Conservation (phyloP, 92 coral and sea anemone genomes). For the Actinernus sp. region DNA sequence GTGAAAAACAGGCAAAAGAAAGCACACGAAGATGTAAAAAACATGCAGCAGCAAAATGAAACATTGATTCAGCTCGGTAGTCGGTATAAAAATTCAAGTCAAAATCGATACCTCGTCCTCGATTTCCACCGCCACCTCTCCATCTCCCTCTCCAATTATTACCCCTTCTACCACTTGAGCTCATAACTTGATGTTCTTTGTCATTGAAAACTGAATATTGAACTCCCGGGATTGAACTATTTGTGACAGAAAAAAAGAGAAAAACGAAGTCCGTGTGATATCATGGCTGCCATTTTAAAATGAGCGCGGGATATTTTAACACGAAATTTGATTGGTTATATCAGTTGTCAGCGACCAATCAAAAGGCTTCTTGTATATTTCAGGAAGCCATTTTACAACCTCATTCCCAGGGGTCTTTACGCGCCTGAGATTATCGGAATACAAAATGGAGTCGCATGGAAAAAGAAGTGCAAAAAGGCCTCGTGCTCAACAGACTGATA, state of each 20-base stretch:
- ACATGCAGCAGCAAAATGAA: too few species aligned
- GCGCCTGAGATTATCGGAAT: too few species aligned
- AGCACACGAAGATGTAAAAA: too few species aligned
- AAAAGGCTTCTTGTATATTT: not conserved
- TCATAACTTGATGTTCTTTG: conserved; percentile 51
- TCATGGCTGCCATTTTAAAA: conserved; percentile 28
- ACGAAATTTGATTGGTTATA: conserved; percentile 13
- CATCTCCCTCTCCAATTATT: conserved; percentile 79
- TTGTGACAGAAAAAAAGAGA: not conserved
- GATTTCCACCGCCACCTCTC: conserved; percentile 41
- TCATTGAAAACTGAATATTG: too few species aligned
- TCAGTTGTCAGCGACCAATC: not conserved
- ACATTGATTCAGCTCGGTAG: too few species aligned
- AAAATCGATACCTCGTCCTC: conserved; percentile 44
- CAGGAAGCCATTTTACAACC: too few species aligned
- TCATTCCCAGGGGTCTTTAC: too few species aligned
- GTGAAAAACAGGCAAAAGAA: not conserved
- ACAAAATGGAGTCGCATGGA: conserved; percentile 3
- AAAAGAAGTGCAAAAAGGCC: conserved; percentile 38
- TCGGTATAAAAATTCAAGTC: not conserved
- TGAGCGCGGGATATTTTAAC: conserved; percentile 21
- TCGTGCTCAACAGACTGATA: conserved; percentile 14
- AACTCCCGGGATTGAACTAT: too few species aligned
- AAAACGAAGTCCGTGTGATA: not conserved
- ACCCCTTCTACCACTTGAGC: conserved; percentile 67